These are phyloP conservation scores for Datnioides undecimradiatus DNA, from an alignment of 2,113 vertebrate genomes.

Conservation along the genomic window DNA sequence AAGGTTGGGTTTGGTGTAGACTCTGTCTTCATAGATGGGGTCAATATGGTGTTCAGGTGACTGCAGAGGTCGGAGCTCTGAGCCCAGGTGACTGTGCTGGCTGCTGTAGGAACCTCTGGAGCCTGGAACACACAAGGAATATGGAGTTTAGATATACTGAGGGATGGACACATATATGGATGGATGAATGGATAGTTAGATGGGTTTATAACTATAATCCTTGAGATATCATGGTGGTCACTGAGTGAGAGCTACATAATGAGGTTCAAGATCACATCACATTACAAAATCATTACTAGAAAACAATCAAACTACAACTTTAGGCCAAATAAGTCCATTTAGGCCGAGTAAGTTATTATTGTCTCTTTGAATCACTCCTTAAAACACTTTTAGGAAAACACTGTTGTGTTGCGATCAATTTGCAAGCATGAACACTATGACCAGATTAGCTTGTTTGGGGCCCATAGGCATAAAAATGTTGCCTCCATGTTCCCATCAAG, in stretches of 20 bases:
- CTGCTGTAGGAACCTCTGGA: conserved; percentile 97
- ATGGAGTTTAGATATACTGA: neutral
- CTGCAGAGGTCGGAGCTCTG: conserved; percentile 95
- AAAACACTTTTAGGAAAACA: too few species aligned
- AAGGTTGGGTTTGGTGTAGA: conserved; percentile 98
- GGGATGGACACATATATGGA: neutral
- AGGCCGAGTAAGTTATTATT: neutral
- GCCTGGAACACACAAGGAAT: conserved; percentile 78
- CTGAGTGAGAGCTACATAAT: neutral
- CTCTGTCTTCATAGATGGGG: conserved; percentile 98
- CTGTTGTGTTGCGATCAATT: neutral
- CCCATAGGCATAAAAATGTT: too few species aligned
- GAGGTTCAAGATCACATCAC: neutral
- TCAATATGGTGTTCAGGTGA: conserved; percentile 99
- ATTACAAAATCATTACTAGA: neutral
- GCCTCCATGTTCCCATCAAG: too few species aligned
- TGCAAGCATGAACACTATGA: neutral
- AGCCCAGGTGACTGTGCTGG: conserved; percentile 96
- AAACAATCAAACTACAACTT: neutral
- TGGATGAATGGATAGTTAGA: too few species aligned
- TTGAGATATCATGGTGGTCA: neutral
- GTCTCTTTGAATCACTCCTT: neutral
- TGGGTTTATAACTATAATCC: neutral
- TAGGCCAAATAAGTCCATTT: neutral
- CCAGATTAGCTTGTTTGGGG: neutral